These are phyloP conservation scores for Callimorpha dominula DNA, from an alignment of 2,888 invertebrate genomes.

Conservation along the genomic window DNA sequence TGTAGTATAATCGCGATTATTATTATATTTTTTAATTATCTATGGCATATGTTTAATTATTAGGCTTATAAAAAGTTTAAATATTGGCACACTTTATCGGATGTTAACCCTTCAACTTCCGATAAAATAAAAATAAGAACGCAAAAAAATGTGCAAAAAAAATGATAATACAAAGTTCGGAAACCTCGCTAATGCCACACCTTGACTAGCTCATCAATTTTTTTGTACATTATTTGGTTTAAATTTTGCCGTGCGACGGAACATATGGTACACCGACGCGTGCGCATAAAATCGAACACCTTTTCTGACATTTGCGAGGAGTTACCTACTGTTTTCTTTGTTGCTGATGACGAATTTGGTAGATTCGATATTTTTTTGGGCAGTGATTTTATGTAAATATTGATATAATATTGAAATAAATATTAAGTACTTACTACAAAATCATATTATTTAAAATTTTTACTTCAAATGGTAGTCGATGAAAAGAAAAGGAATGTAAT, in stretches of 20 bases:
- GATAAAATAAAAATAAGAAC: conserved; percentile 17
- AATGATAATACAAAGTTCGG: conserved; percentile 50
- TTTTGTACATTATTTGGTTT: conserved; percentile 62
- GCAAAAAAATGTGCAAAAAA: conserved; percentile 25
- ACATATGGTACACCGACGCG: conserved; percentile 71
- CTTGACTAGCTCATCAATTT: conserved; percentile 64
- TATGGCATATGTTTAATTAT: not conserved
- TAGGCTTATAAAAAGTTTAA: conserved; percentile 18
- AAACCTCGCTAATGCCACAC: conserved; percentile 54
- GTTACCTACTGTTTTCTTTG: conserved; percentile 49
- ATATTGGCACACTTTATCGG: conserved; percentile 29
- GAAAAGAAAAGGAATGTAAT: not conserved
- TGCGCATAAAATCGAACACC: conserved; percentile 74
- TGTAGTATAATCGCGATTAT: too few species aligned
- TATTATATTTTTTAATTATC: not conserved
- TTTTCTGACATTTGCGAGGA: conserved; percentile 75
- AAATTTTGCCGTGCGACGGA: conserved; percentile 59
- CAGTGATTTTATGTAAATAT: not conserved
- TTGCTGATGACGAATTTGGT: conserved; percentile 39
- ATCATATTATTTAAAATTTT: not conserved
- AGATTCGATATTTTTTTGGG: conserved; percentile 39
- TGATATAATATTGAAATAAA: too few species aligned
- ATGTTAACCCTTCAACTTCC: conserved; percentile 32
- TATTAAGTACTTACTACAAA: not conserved
- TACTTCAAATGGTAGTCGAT: not conserved